Evolutionary conservation across 2,113 vertebrate species (phyloP), one percentile per base, ranked within the genome.

Genomic region (Channa maculata): DNA sequence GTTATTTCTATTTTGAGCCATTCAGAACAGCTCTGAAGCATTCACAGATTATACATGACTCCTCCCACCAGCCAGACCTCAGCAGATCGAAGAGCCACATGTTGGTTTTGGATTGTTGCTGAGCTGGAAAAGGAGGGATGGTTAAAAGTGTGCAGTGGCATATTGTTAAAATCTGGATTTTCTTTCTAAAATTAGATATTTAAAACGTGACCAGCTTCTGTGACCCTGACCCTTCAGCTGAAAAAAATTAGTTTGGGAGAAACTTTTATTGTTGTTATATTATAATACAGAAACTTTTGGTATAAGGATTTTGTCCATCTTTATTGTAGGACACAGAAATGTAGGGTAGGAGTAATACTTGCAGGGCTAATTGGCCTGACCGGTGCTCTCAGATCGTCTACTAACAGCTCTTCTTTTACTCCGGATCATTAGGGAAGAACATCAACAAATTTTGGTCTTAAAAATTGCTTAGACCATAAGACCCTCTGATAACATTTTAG

Each of bases 21-120:
- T 53, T 34, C 10, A 38, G n/a, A 50, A 37, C 36, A n/a, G 5
- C 37, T 48, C n/a, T 45, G 54, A 52, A 43, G 15, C 1, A 3
- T 59, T 85, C 57, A 36, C 15, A 65, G 11, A 49, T 59, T 36
- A 14, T 9, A 9, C 65, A 10, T 11, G 39, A 3, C 39, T 24
- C 39, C 49, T 36, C 59, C 58, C 33, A 13, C 13, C 43, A 24
- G n/a, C 52, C 59, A 34, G 65, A 49, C 37, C 12, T 10, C 9
- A 46, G 58, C 51, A 49, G 68, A 83, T 76, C 11, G 46, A 86
- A 67, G 15, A 46, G 63, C 63, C 75, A 86, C 7, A 82, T 79
- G 77, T 82, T 50, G 48, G 59, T 63, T 53, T 55, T 39, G 43
- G 49, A 49, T 50, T 0, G 0, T 5, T 11, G 48, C 33, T 66